These are phyloP conservation scores for Platygyra sinensis DNA, from an alignment of 64 coral and sea anemone species.

Conservation along the genomic window DNA sequence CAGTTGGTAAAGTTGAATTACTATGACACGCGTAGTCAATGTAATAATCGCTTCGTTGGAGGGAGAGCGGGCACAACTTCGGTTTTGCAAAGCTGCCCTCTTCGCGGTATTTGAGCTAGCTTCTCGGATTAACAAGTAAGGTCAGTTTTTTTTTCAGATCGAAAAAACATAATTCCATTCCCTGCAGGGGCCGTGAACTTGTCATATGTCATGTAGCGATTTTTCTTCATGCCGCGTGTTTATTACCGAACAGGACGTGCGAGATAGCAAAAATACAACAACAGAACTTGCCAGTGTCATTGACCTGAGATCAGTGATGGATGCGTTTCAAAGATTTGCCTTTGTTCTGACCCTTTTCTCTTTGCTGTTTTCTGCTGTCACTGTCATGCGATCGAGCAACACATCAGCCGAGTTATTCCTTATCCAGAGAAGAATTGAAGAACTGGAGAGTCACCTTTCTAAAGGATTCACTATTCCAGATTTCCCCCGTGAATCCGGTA, in stretches of 20 bases:
- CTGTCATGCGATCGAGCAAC: neutral
- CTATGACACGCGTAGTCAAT: too few species aligned
- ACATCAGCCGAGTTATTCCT: neutral
- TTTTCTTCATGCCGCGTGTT: neutral
- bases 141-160: neutral
- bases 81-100: too few species aligned
- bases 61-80: too few species aligned
- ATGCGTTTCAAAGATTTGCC: neutral
- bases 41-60: too few species aligned
- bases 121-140: neutral
- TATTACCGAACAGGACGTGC: neutral
- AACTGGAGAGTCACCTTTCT: neutral
- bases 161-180: neutral
- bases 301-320: neutral
- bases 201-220: neutral
- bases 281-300: neutral
- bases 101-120: neutral
- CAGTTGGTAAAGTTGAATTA: too few species aligned
- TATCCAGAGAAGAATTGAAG: neutral
- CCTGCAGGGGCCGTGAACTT: neutral
- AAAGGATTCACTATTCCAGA: neutral
- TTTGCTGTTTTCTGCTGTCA: neutral
- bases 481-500: neutral
- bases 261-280: neutral
- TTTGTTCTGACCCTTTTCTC: neutral